Percentiles rank a stretch among this genome's conserved stretches.
These are phyloP conservation scores for Graptemys geographica DNA, from an alignment of 2,797 vertebrate species.

Conservation along the genomic window DNA sequence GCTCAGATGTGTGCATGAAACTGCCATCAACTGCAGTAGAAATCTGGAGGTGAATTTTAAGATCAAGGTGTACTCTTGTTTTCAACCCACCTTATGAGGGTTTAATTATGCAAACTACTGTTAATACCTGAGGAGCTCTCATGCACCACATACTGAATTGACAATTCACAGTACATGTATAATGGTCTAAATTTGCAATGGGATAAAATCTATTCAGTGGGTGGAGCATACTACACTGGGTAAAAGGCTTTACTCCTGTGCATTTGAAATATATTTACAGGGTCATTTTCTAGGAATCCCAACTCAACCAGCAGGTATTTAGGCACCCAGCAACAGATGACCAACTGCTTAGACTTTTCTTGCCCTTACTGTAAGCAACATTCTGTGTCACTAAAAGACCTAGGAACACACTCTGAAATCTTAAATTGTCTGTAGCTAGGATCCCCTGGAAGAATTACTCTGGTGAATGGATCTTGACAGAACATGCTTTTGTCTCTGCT, in stretches of 20 bases:
- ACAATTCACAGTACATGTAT: not conserved
- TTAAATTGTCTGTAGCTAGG: not conserved
- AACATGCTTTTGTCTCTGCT: not conserved
- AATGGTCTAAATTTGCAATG: not conserved
- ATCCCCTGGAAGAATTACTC: not conserved
- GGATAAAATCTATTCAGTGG: not conserved
- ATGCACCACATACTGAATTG: not conserved
- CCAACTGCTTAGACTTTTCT: not conserved
- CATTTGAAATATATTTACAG: not conserved
- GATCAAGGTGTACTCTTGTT: not conserved
- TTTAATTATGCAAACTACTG: rapidly evolving
- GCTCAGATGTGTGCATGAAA: rapidly evolving
- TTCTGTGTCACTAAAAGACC: not conserved
- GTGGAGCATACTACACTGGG: not conserved
- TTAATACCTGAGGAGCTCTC: not conserved
- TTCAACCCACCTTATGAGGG: not conserved
- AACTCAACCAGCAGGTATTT: not conserved
- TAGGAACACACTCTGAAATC: not conserved
- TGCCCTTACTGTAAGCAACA: not conserved
- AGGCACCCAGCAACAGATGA: not conserved
- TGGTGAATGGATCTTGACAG: not conserved
- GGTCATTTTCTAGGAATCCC: not conserved
- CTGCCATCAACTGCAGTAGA: not conserved
- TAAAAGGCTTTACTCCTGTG: not conserved
- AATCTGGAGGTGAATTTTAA: not conserved